A percentile compares a stretch with the other conserved stretches of the same genome.
Evolutionary conservation across 2,888 invertebrate species (phyloP).

Genomic region (Sesia apiformis): DNA sequence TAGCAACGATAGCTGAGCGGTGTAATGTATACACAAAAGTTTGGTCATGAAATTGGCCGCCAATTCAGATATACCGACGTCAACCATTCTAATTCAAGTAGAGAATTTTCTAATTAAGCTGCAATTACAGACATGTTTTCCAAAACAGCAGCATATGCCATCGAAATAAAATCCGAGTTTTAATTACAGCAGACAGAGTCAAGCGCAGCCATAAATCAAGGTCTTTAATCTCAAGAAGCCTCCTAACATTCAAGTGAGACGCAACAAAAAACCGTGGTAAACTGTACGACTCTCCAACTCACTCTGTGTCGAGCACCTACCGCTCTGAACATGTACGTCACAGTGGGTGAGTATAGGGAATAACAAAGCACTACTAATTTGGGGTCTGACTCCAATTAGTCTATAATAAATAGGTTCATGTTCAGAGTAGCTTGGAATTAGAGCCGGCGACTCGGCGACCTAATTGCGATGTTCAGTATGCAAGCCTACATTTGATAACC

Average conservation of each 20-base stretch:
- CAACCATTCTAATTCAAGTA: too few relatives aligned
- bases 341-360: slow-evolving; percentile 7
- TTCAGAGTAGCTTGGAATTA: slow-evolving; percentile 20
- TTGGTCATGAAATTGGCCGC: too few relatives aligned
- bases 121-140: too few relatives aligned
- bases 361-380: slow-evolving; percentile 33
- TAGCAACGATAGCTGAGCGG: too few relatives aligned
- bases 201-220: not conserved
- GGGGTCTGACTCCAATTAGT: slow-evolving; percentile 34
- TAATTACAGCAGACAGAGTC: not conserved
- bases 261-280: not conserved
- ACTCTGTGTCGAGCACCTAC: not conserved
- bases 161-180: not conserved
- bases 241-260: not conserved
- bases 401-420: slow-evolving; percentile 35
- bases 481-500: not conserved
- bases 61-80: too few relatives aligned
- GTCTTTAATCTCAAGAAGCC: not conserved
- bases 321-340: not conserved
- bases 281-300: not conserved
- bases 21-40: too few relatives aligned
- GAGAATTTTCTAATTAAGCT: too few relatives aligned
- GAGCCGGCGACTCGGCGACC: slow-evolving; percentile 7
- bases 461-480: slow-evolving; percentile 6
- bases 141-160: too few relatives aligned